These are phyloP conservation scores for Esox lucius DNA, from an alignment of 2,797 vertebrate genomes.

Conservation along the genomic window DNA sequence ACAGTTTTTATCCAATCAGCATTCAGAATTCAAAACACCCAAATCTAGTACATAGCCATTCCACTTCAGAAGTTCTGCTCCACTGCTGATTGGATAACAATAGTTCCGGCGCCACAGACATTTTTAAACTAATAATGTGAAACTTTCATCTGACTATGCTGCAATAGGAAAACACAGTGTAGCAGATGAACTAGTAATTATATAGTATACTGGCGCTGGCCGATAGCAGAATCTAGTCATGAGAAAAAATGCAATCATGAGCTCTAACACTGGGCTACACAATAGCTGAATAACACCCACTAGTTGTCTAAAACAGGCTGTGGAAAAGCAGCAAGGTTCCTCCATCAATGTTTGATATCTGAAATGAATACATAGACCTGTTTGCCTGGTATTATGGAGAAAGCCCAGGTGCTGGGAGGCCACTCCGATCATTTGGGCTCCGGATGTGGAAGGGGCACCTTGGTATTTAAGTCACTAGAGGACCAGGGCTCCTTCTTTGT, in stretches of 20 bases:
- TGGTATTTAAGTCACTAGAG: constrained; percentile 14
- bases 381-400: not conserved
- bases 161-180: not conserved
- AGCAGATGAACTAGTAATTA: not conserved
- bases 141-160: not conserved
- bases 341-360: constrained; percentile 1
- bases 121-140: not conserved
- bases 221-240: not conserved
- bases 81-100: not conserved
- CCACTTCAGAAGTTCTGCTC: not conserved
- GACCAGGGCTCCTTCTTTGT: constrained; percentile 31
- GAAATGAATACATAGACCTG: not conserved
- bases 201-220: not conserved
- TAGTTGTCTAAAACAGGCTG: not conserved
- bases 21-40: too few species aligned
- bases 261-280: not conserved
- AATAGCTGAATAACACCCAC: not conserved
- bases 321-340: not conserved
- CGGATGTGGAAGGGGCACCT: constrained; percentile 10
- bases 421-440: not conserved
- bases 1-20: too few species aligned
- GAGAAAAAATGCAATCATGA: not conserved
- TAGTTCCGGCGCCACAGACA: not conserved
- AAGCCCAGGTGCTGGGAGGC: not conserved
- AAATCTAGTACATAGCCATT: not conserved